Evolutionary conservation across 2,888 invertebrate genomes (phyloP).

Genomic region (Neoascia interrupta): DNA sequence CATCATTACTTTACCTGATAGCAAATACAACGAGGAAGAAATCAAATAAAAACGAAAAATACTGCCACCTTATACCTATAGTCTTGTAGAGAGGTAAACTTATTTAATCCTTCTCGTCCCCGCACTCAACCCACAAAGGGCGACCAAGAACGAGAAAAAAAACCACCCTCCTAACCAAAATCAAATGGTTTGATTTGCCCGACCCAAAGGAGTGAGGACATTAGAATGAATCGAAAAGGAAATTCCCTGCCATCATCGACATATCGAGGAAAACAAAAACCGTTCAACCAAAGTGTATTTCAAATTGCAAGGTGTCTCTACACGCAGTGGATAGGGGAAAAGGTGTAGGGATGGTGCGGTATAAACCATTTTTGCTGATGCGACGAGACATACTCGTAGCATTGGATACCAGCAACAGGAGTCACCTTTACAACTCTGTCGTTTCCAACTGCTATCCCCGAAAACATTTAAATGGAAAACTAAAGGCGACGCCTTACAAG

Average conservation of each 20-base stretch:
- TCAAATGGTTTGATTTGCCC: conserved; percentile 34
- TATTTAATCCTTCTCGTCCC: conserved; percentile 45
- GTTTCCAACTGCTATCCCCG: too few species aligned
- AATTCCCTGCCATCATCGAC: conserved; percentile 44
- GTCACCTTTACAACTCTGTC: conserved; percentile 13
- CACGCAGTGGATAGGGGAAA: not conserved
- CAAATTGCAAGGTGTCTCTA: conserved; percentile 57
- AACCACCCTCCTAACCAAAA: conserved; percentile 18
- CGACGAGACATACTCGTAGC: conserved; percentile 28
- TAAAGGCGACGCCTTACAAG: conserved; percentile 33
- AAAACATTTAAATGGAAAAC: conserved; percentile 22
- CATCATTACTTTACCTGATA: conserved; percentile 8
- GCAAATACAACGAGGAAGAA: not conserved
- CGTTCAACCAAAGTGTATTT: conserved; percentile 45
- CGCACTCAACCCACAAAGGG: not conserved
- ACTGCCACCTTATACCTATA: not conserved
- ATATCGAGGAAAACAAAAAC: conserved; percentile 27
- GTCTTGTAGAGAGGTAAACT: conserved; percentile 34
- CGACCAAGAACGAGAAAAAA: conserved; percentile 1
- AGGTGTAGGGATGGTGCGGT: not conserved
- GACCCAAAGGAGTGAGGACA: not conserved
- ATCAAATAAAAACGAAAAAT: conserved; percentile 6
- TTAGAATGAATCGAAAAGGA: conserved; percentile 43
- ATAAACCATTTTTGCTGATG: conserved; percentile 53
- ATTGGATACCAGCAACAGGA: conserved; percentile 53